Conservation (phyloP, 53 echinoderm and acorn worm species). For the Luidia sarsii region DNA sequence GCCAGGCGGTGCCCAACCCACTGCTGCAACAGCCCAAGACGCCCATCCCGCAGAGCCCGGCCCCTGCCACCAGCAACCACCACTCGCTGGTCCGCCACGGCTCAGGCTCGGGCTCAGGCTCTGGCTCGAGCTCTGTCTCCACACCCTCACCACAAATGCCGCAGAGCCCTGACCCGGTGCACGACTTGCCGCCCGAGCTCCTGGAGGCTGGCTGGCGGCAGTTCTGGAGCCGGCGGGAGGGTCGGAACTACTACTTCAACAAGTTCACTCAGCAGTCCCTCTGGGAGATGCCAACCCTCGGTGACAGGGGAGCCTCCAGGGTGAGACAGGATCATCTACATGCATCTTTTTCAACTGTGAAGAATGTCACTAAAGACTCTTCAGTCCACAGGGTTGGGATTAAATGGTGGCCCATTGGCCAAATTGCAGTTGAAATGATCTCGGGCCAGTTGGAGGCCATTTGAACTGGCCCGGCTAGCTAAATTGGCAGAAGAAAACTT, state of each 20-base stretch:
- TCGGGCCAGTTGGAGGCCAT: no score
- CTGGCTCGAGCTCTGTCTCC: no score
- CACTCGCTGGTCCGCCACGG: neutral
- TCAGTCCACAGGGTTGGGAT: no score
- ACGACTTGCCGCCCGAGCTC: constrained; percentile 86
- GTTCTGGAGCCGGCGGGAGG: constrained; percentile 96
- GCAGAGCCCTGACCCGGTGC: constrained; percentile 94
- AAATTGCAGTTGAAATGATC: no score
- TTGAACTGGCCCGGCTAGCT: no score
- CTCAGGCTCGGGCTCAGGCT: no score
- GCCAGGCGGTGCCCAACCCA: constrained; percentile 28
- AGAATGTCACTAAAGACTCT: no score
- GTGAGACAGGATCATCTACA: constrained; percentile 42
- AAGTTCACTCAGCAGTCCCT: constrained; percentile 88
- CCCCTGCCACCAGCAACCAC: constrained; percentile 40
- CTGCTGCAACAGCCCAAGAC: constrained; percentile 51
- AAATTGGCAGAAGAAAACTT: no score
- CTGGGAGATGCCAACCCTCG: constrained; percentile 94
- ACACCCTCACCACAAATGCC: constrained; percentile 66
- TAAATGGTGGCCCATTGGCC: no score
- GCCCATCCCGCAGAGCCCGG: constrained; percentile 87
- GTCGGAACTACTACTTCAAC: constrained; percentile 93
- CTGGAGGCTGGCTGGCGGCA: constrained; percentile 93
- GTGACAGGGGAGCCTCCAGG: constrained; percentile 80
- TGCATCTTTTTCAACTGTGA: neutral